A percentile compares a stretch with the other conserved stretches of the same genome.
phyloP scores from a whole-genome alignment of 2,888 invertebrate species.

The Auanema freiburgensis region DNA sequence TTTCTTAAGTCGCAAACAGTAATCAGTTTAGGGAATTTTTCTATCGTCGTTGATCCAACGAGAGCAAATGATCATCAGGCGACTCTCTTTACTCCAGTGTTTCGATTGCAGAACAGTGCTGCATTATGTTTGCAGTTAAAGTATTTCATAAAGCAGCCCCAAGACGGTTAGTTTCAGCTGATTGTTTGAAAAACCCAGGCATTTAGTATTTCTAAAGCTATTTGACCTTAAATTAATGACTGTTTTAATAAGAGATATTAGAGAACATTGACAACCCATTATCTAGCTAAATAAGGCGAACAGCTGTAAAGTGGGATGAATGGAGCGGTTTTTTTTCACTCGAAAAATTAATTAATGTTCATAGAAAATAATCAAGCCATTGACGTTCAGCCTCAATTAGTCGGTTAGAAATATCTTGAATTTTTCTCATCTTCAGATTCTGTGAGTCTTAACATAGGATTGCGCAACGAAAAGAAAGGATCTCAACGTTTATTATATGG shows the following conservation, averaged over 20 bases:
- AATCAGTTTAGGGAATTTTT: background rate
- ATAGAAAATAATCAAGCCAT: too few species aligned
- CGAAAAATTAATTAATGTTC: background rate
- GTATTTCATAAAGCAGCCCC: slow-evolving; percentile 17
- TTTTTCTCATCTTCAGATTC: background rate
- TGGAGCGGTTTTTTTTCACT: background rate
- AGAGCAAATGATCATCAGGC: background rate
- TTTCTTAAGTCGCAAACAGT: too few species aligned
- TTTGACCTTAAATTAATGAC: too few species aligned
- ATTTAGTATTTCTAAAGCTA: too few species aligned
- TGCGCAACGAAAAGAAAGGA: slow-evolving; percentile 23
- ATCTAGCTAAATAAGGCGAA: too few species aligned
- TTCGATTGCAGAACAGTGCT: slow-evolving; percentile 12
- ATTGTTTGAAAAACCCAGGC: background rate
- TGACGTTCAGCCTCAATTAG: background rate
- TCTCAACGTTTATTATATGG: slow-evolving; percentile 7
- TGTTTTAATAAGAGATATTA: too few species aligned
- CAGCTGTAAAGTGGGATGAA: too few species aligned
- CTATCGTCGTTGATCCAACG: background rate
- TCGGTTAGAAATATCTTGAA: background rate
- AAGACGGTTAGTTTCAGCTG: slow-evolving; percentile 6
- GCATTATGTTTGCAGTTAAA: slow-evolving; percentile 13
- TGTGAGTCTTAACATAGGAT: background rate
- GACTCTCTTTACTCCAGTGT: background rate
- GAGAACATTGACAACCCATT: too few species aligned